Evolutionary conservation across 2,888 invertebrate species (phyloP).

Genomic region (Thecocarcelia acutangulata): DNA sequence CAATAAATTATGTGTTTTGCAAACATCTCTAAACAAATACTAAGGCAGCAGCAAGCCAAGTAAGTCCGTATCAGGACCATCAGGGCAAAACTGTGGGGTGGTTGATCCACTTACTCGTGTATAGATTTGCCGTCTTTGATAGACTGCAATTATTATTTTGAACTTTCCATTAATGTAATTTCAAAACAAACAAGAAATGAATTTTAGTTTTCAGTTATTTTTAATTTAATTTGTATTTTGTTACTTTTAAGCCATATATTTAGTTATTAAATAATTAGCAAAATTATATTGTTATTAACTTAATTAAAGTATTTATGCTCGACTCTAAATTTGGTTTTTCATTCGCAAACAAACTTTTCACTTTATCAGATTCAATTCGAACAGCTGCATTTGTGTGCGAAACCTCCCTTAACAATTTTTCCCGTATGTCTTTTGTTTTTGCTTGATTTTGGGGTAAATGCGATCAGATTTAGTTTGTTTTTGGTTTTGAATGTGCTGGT

Average conservation of each 20-base stretch:
- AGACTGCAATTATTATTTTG: too few species aligned
- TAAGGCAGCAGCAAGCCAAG: neutral
- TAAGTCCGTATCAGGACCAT: slow-evolving; percentile 76
- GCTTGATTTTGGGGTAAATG: slow-evolving; percentile 49
- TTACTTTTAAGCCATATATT: too few species aligned
- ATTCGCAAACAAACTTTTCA: neutral
- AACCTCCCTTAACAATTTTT: slow-evolving; percentile 52
- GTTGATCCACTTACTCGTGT: slow-evolving; percentile 64
- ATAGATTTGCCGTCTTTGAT: too few species aligned
- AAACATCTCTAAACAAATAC: slow-evolving; percentile 34
- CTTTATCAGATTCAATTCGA: slow-evolving; percentile 33
- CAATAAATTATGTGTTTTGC: slow-evolving; percentile 69
- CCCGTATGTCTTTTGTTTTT: neutral
- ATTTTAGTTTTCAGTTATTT: too few species aligned
- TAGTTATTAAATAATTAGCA: too few species aligned
- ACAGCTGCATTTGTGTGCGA: slow-evolving; percentile 61
- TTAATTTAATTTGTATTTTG: too few species aligned
- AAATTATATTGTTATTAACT: too few species aligned
- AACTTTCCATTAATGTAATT: too few species aligned
- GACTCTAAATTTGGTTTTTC: neutral
- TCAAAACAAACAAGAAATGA: too few species aligned
- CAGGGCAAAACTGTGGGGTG: slow-evolving; percentile 71
- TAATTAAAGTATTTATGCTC: neutral
- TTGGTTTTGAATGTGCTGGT: slow-evolving; percentile 50
- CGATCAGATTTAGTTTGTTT: slow-evolving; percentile 28